A percentile compares a stretch with the other conserved stretches of the same genome.
Evolutionary conservation across 2,888 invertebrate species (phyloP).

Genomic region (Agelastica alni): DNA sequence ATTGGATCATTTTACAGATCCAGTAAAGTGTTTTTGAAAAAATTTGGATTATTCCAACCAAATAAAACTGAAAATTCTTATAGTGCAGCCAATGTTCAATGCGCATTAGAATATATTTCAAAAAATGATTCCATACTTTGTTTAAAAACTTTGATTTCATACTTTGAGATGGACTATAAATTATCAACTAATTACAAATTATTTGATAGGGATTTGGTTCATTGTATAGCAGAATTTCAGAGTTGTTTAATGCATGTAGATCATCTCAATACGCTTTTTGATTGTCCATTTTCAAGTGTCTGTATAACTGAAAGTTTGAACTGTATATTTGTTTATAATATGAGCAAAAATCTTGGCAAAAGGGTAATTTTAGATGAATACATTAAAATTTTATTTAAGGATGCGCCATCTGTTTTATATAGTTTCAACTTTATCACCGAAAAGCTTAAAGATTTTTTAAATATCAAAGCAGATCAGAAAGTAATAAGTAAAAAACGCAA

Average conservation of each 20-base stretch:
- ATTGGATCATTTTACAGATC: constrained; percentile 57
- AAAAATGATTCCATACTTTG: constrained; percentile 64
- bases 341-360: constrained; percentile 65
- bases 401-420: constrained; percentile 20
- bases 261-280: constrained; percentile 68
- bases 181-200: constrained; percentile 60
- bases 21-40: constrained; percentile 4
- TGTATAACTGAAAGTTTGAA: constrained; percentile 68
- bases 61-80: constrained; percentile 36
- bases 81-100: constrained; percentile 39
- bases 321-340: constrained; percentile 78
- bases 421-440: constrained; percentile 16
- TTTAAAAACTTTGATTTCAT: constrained; percentile 62
- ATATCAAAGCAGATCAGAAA: not conserved
- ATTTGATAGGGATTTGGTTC: constrained; percentile 63
- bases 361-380: constrained; percentile 40
- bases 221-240: constrained; percentile 70
- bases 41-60: not conserved
- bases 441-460: constrained; percentile 12
- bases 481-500: constrained; percentile 6
- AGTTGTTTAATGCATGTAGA: constrained; percentile 64
- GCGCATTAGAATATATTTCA: constrained; percentile 60
- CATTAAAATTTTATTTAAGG: constrained; percentile 36
- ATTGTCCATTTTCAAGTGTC: constrained; percentile 62
- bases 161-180: constrained; percentile 64